These are phyloP conservation scores for Denticeps clupeoides DNA, from an alignment of 2,797 vertebrate genomes.

Conservation along the genomic window DNA sequence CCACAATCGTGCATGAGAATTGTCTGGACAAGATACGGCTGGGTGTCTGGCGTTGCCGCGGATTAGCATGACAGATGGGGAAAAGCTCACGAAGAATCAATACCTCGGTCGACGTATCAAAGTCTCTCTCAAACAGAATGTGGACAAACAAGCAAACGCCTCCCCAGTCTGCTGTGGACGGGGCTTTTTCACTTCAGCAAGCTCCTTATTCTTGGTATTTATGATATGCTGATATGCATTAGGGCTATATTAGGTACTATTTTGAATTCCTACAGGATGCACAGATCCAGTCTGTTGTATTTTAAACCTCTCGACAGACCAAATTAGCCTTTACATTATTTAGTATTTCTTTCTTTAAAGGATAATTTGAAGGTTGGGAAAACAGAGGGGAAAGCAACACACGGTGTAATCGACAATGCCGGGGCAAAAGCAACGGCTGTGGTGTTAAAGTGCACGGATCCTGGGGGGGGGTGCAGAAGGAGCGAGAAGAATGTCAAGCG, in stretches of 20 bases:
- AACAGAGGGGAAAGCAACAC: slow-evolving; percentile 1
- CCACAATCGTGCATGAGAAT: slow-evolving; percentile 11
- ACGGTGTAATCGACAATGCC: slow-evolving; percentile 1
- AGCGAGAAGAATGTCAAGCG: slow-evolving; percentile 6
- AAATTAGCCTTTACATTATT: slow-evolving; percentile 21
- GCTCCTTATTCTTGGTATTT: too few species aligned
- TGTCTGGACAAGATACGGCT: slow-evolving; percentile 11
- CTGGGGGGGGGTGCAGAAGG: neutral
- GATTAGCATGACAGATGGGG: slow-evolving; percentile 29
- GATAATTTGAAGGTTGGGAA: slow-evolving; percentile 4
- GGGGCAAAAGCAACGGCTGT: neutral
- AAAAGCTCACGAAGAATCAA: slow-evolving; percentile 12
- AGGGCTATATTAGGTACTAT: too few species aligned
- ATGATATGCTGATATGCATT: too few species aligned
- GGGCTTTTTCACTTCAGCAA: neutral
- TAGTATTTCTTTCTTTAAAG: slow-evolving; percentile 15
- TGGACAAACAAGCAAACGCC: slow-evolving; percentile 13
- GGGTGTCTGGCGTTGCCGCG: slow-evolving; percentile 18
- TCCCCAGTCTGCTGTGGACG: neutral
- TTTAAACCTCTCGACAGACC: slow-evolving; percentile 6
- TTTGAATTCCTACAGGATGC: neutral
- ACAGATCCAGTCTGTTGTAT: slow-evolving; percentile 3
- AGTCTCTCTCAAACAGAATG: slow-evolving; percentile 14
- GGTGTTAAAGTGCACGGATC: neutral
- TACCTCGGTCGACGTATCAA: slow-evolving; percentile 27